phyloP scores from a whole-genome alignment of 2,797 vertebrate genomes.

The Pyrocephalus nanus region DNA sequence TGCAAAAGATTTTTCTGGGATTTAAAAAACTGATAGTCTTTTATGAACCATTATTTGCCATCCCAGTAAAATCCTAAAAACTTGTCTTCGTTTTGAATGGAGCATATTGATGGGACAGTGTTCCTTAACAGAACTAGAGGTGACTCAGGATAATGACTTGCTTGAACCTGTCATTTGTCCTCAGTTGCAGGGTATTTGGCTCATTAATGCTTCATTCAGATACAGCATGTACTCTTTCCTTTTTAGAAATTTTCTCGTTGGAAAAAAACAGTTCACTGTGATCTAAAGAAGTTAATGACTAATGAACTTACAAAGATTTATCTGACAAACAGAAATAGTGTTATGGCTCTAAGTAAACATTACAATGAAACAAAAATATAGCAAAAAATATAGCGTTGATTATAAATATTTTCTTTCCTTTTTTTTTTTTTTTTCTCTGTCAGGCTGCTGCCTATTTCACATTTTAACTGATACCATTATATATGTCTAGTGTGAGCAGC shows the following conservation, averaged over 20 bases:
- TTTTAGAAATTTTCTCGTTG: background rate
- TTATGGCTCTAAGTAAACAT: background rate
- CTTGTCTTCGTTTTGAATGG: background rate
- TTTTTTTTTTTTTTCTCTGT: background rate
- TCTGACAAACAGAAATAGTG: background rate
- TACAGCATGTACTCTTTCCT: background rate
- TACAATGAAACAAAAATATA: background rate
- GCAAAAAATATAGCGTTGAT: background rate
- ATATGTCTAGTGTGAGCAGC: background rate
- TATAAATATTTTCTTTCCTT: background rate
- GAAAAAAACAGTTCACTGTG: background rate
- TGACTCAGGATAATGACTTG: conserved; percentile 14
- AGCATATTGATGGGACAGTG: background rate
- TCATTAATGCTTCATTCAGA: background rate
- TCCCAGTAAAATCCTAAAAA: background rate
- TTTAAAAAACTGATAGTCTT: fast-evolving
- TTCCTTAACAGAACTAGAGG: background rate
- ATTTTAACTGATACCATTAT: background rate
- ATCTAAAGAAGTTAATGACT: background rate
- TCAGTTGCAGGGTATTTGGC: background rate
- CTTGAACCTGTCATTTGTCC: background rate
- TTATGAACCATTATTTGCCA: background rate
- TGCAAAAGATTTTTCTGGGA: background rate
- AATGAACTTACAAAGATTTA: background rate
- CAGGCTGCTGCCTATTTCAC: background rate